These are phyloP conservation scores for Pseudoips prasinana DNA, from an alignment of 2,888 invertebrate genomes.

Conservation along the genomic window DNA sequence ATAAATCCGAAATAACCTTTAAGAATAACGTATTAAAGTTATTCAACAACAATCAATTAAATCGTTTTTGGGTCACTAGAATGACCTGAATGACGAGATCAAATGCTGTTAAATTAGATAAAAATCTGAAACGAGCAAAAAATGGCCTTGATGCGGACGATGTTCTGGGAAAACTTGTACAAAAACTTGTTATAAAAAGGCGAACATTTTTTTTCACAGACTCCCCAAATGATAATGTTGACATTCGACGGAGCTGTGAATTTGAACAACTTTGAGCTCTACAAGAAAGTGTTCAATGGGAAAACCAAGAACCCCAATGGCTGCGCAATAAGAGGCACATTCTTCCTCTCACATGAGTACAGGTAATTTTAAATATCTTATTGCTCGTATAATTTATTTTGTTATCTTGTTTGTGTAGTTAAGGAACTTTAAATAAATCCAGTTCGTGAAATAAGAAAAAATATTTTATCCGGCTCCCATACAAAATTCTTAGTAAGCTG, in stretches of 20 bases:
- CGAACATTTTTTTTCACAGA: conserved; percentile 72
- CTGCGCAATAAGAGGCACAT: conserved; percentile 94
- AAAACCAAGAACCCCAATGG: conserved; percentile 94
- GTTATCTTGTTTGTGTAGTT: neutral
- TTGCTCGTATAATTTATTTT: conserved; percentile 1
- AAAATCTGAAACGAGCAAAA: conserved; percentile 1
- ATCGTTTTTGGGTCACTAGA: no score
- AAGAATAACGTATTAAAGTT: no score
- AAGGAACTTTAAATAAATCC: neutral
- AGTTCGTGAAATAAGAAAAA: no score
- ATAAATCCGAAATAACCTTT: no score
- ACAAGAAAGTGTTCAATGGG: conserved; percentile 91
- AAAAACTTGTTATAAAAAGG: conserved; percentile 6
- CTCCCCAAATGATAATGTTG: conserved; percentile 95
- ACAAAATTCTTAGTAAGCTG: no score
- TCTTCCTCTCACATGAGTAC: conserved; percentile 95
- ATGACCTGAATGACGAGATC: no score
- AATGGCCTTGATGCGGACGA: conserved; percentile 5
- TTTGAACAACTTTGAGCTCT: conserved; percentile 94
- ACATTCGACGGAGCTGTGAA: conserved; percentile 97
- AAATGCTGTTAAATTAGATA: neutral
- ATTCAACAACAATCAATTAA: no score
- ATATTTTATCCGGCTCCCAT: no score
- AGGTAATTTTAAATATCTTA: conserved; percentile 67
- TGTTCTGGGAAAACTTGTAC: conserved; percentile 1